Percentiles rank a stretch among this genome's conserved stretches.
These are phyloP conservation scores for Platycercus adscitus DNA, from an alignment of 2,113 vertebrate genomes.

Conservation along the genomic window DNA sequence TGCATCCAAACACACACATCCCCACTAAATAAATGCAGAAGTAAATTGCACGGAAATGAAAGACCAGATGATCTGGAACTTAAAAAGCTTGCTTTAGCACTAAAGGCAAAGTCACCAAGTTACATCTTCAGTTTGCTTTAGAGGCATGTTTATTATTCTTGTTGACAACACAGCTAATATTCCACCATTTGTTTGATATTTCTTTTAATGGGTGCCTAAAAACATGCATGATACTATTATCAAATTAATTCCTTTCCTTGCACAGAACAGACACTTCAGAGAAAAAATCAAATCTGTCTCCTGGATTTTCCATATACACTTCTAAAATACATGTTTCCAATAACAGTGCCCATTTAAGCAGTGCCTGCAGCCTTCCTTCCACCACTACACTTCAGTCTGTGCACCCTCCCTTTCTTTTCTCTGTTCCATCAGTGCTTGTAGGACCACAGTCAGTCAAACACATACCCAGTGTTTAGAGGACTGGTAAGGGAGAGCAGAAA, in stretches of 20 bases:
- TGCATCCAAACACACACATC: not conserved
- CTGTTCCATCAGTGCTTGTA: not conserved
- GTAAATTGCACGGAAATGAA: not conserved
- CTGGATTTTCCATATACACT: not conserved
- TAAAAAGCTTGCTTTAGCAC: not conserved
- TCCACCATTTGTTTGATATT: not conserved
- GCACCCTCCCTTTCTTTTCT: not conserved
- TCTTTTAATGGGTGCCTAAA: not conserved
- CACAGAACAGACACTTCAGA: not conserved
- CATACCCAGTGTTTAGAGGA: not conserved
- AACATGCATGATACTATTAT: not conserved
- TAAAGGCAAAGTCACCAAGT: not conserved
- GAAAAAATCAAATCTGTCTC: not conserved
- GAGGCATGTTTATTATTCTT: not conserved
- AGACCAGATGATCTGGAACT: not conserved
- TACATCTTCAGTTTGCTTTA: not conserved
- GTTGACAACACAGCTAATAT: not conserved
- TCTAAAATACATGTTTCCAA: not conserved
- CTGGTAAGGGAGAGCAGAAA: not conserved
- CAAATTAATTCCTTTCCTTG: not conserved
- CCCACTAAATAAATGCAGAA: not conserved
- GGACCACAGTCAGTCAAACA: not conserved
- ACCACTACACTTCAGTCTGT: not conserved
- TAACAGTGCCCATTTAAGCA: accelerated
- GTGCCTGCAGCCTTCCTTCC: not conserved